Conservation (phyloP, 2,888 invertebrate genomes). For the Bedellia somnulentella region DNA sequence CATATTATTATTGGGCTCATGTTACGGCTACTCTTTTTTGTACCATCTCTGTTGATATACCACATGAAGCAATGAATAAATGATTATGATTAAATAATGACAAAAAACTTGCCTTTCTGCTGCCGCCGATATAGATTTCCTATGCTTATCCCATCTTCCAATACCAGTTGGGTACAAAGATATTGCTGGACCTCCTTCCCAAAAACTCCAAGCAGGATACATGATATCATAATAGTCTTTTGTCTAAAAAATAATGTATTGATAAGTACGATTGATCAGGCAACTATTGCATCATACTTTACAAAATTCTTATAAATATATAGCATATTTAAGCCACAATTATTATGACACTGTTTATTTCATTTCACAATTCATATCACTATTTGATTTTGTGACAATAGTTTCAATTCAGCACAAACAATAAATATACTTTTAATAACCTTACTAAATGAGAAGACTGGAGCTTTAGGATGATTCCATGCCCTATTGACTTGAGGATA, state of each 20-base stretch:
- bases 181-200: constrained; percentile 98
- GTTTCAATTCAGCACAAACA: too few relatives aligned
- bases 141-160: constrained; percentile 89
- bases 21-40: too few relatives aligned
- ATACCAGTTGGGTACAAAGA: constrained; percentile 90
- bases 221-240: constrained; percentile 84
- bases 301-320: background rate
- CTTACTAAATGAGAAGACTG: constrained; percentile 97
- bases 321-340: too few relatives aligned
- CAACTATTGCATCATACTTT: background rate
- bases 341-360: too few relatives aligned
- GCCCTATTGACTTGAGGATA: constrained; percentile 83
- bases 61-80: too few relatives aligned
- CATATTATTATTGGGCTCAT: too few relatives aligned
- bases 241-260: constrained; percentile 45
- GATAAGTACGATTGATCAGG: background rate
- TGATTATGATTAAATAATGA: too few relatives aligned
- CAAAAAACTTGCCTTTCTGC: constrained; percentile 59
- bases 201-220: constrained; percentile 97
- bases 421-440: too few relatives aligned
- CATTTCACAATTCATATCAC: too few relatives aligned
- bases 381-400: too few relatives aligned
- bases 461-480: constrained; percentile 64
- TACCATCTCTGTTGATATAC: too few relatives aligned
- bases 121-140: constrained; percentile 69